Percentiles rank a stretch among this genome's conserved stretches.
Conservation (phyloP, 2,797 vertebrate species). For the Alca torda region DNA sequence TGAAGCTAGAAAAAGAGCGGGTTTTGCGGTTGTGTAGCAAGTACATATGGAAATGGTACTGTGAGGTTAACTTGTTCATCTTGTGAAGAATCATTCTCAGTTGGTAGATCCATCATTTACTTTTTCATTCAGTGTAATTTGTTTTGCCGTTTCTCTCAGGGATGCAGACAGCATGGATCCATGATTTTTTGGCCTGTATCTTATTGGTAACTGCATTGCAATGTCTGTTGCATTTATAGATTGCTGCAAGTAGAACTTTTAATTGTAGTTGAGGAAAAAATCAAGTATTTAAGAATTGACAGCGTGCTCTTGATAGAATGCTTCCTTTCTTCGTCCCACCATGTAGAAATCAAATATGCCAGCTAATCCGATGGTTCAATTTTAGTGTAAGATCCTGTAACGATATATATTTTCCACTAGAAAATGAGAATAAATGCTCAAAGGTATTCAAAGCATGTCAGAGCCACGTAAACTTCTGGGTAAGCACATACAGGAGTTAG, state of each 20-base stretch:
- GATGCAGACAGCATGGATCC: background rate
- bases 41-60: background rate
- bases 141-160: background rate
- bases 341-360: background rate
- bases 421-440: background rate
- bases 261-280: background rate
- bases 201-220: background rate
- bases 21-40: background rate
- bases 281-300: background rate
- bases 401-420: background rate
- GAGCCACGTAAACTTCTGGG: background rate
- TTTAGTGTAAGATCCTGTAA: background rate
- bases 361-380: background rate
- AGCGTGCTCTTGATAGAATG: background rate
- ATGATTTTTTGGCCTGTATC: background rate
- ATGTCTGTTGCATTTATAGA: background rate
- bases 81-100: background rate
- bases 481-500: background rate
- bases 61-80: conserved; percentile 12
- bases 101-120: background rate
- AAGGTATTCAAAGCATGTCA: background rate
- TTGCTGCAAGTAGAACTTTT: background rate
- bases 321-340: background rate
- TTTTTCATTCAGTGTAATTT: background rate
- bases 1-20: background rate